phyloP scores from a whole-genome alignment of 2,113 vertebrate species.

The Campylomormyrus numenius region DNA sequence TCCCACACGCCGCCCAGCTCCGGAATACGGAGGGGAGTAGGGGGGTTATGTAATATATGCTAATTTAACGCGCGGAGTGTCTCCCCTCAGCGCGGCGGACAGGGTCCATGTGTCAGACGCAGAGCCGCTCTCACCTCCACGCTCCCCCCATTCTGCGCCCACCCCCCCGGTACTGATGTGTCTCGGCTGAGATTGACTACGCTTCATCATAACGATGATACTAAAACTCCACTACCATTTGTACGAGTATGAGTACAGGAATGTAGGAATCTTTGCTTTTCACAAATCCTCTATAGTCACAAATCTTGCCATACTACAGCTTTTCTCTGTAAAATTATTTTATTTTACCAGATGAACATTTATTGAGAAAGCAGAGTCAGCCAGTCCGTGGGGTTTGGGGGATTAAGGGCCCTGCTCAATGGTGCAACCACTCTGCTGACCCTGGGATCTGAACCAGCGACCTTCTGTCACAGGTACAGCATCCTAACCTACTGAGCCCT shows the following conservation, averaged over 20 bases:
- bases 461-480: neutral
- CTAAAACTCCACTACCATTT: neutral
- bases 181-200: neutral
- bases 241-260: neutral
- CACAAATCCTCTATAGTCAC: neutral
- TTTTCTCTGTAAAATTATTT: neutral
- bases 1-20: slow-evolving; percentile 14
- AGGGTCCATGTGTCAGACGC: neutral
- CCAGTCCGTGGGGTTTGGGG: neutral
- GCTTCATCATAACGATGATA: neutral
- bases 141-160: neutral
- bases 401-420: neutral
- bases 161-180: neutral
- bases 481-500: neutral
- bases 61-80: neutral
- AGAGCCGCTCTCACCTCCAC: neutral
- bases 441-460: neutral
- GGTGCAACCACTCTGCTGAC: neutral
- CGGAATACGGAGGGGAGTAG: neutral
- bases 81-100: neutral
- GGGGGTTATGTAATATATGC: slow-evolving; percentile 24
- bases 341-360: neutral
- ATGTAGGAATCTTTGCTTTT: neutral
- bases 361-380: neutral
- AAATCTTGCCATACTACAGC: neutral